phyloP scores from a whole-genome alignment of 2,113 vertebrate genomes.

The Clarias gariepinus region DNA sequence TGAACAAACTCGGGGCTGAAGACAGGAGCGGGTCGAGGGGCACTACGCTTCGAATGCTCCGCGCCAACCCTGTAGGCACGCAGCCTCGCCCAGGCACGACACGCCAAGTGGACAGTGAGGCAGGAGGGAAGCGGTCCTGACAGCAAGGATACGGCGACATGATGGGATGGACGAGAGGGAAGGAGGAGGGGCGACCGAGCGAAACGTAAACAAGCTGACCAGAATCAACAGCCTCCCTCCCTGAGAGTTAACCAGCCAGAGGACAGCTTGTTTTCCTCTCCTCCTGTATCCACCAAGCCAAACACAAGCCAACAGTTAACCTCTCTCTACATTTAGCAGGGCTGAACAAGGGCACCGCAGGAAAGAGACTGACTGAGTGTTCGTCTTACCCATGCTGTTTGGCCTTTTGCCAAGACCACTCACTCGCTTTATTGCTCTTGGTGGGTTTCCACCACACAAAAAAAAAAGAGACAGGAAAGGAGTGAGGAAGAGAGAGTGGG shows the following conservation, averaged over 20 bases:
- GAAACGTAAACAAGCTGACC: constrained; percentile 49
- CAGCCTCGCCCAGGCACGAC: constrained; percentile 17
- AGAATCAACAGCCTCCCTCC: constrained; percentile 35
- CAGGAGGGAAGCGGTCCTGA: constrained; percentile 41
- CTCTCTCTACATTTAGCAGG: constrained; percentile 74
- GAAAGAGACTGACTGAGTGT: constrained; percentile 44
- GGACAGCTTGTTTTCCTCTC: constrained; percentile 47
- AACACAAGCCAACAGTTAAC: constrained; percentile 63
- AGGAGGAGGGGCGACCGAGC: neutral
- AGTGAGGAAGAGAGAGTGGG: constrained; percentile 56
- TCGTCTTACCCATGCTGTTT: constrained; percentile 23
- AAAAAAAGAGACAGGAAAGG: constrained; percentile 29
- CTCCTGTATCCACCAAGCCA: constrained; percentile 34
- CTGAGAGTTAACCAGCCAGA: constrained; percentile 55
- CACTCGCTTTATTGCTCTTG: constrained; percentile 70
- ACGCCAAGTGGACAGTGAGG: constrained; percentile 38
- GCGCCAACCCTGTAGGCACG: constrained; percentile 32
- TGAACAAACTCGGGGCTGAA: constrained; percentile 52
- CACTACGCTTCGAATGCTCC: constrained; percentile 48
- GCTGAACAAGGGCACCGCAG: constrained; percentile 70
- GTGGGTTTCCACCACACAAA: constrained; percentile 57
- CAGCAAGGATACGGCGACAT: constrained; percentile 33
- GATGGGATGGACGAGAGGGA: constrained; percentile 24
- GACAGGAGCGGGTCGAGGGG: constrained; percentile 32
- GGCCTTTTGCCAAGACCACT: constrained; percentile 46